phyloP scores from a whole-genome alignment of 2,113 vertebrate species.

The Crocuta crocuta region DNA sequence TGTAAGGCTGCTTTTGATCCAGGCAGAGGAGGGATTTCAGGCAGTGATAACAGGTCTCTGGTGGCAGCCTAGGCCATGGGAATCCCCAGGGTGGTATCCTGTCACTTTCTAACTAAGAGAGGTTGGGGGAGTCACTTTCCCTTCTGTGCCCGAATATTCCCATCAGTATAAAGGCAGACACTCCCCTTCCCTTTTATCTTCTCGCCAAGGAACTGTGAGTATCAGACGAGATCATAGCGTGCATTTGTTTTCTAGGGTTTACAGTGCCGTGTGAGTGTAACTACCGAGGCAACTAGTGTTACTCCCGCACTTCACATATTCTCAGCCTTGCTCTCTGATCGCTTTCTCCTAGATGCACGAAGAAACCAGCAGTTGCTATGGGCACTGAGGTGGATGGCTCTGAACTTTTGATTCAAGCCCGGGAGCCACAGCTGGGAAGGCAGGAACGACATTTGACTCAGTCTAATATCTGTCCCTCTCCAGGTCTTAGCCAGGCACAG shows the following conservation, averaged over 20 bases:
- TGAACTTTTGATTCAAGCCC: not conserved
- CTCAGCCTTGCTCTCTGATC: not conserved
- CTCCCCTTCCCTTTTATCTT: not conserved
- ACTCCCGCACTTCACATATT: not conserved
- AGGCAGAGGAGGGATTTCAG: not conserved
- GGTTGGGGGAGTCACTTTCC: not conserved
- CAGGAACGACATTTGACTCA: not conserved
- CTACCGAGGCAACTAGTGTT: not conserved
- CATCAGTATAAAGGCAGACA: not conserved
- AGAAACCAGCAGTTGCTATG: not conserved
- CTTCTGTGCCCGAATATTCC: not conserved
- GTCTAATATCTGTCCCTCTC: not conserved
- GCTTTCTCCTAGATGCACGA: not conserved
- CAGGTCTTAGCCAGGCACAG: not conserved
- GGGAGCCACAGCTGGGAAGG: not conserved
- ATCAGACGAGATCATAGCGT: not conserved
- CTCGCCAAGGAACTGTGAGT: not conserved
- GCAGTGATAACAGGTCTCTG: not conserved
- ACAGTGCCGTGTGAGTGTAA: rapidly evolving
- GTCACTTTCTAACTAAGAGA: not conserved
- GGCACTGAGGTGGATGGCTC: not conserved
- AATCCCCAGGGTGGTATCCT: not conserved
- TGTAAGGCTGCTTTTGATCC: not conserved
- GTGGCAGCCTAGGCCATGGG: rapidly evolving
- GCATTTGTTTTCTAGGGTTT: not conserved